phyloP scores from a whole-genome alignment of 1,140 invertebrate species.

The Muscidifurax raptorellus region DNA sequence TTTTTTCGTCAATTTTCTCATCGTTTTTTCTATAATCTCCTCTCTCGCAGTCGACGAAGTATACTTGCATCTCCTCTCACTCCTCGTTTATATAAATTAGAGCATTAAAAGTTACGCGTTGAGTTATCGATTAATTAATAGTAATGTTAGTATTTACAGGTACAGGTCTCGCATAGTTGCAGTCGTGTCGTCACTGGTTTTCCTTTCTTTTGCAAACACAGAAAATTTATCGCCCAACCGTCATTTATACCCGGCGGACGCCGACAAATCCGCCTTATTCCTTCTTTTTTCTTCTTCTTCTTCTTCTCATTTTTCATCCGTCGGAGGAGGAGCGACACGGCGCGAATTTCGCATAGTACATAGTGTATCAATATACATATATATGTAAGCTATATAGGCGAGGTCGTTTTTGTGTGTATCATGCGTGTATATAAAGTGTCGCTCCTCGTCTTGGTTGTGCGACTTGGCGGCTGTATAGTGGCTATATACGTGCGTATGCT shows the following conservation, averaged over 20 bases:
- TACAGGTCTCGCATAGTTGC: conserved; percentile 77
- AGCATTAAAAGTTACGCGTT: conserved; percentile 68
- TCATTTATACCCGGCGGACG: conserved; percentile 63
- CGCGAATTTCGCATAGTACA: background rate
- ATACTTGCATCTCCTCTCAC: background rate
- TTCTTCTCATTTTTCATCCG: background rate
- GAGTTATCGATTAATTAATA: conserved; percentile 73
- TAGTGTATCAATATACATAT: background rate
- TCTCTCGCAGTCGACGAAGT: conserved; percentile 45
- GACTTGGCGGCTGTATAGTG: conserved; percentile 38
- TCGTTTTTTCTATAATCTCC: conserved; percentile 7
- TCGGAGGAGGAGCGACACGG: background rate
- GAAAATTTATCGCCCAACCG: conserved; percentile 54
- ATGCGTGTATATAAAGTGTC: conserved; percentile 27
- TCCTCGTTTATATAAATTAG: conserved; percentile 66
- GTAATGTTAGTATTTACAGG: conserved; percentile 75
- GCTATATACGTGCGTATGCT: conserved; percentile 13
- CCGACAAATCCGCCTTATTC: conserved; percentile 71
- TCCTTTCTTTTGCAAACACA: background rate
- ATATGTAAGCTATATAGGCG: background rate
- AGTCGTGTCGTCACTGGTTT: conserved; percentile 75
- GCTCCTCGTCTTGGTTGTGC: conserved; percentile 36
- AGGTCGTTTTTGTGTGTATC: background rate
- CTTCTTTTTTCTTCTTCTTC: background rate
- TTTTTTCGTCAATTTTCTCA: background rate